These are phyloP conservation scores for Batillaria attramentaria DNA, from an alignment of 1,140 invertebrate species.

Conservation along the genomic window DNA sequence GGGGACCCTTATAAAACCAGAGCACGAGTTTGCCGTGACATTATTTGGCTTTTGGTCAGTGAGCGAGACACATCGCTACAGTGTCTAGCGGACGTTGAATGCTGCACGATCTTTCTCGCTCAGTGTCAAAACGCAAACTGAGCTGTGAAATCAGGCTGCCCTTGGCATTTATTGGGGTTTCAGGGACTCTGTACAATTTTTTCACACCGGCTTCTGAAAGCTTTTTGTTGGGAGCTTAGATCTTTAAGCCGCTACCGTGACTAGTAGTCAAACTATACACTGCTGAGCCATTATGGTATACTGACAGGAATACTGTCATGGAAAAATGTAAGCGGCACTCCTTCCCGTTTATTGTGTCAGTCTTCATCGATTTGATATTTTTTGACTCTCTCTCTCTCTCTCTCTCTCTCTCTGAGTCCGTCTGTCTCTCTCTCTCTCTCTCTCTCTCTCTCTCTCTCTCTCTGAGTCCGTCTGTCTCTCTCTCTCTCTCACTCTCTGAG, in stretches of 20 bases:
- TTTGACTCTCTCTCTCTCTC: neutral
- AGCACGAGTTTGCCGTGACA: no score
- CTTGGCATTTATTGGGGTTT: neutral
- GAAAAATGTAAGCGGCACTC: no score
- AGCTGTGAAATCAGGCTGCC: no score
- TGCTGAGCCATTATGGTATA: neutral
- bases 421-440: constrained; percentile 14
- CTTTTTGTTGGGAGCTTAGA: no score
- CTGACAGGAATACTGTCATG: no score
- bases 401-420: neutral
- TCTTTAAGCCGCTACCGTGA: neutral
- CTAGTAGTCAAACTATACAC: neutral
- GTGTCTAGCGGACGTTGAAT: no score
- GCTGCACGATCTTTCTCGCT: no score
- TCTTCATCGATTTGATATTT: neutral
- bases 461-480: neutral
- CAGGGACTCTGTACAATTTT: constrained; percentile 2
- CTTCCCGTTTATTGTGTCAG: neutral
- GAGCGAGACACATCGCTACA: no score
- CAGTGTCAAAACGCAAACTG: no score
- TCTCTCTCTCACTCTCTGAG: neutral
- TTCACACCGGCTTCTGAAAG: no score
- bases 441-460: constrained; percentile 3
- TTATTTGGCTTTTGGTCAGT: no score
- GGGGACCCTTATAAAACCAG: no score